Conservation (phyloP, 2,888 invertebrate species). For the Agapetus fuscipes region DNA sequence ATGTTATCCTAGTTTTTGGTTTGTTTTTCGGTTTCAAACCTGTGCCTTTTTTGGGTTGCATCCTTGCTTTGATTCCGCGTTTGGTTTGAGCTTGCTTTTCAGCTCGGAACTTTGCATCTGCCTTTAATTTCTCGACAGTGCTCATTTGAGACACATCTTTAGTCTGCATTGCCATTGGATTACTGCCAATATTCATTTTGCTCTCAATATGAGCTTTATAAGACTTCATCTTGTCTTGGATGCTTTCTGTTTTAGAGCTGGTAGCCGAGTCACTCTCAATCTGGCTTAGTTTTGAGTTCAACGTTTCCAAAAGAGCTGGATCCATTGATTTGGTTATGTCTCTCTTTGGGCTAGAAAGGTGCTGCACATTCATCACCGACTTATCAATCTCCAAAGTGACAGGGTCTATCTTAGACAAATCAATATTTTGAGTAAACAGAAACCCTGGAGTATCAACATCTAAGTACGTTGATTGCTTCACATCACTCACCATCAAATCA, state of each 20-base stretch:
- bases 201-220: conserved; percentile 39
- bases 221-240: conserved; percentile 45
- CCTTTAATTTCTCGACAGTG: conserved; percentile 41
- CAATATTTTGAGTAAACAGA: conserved; percentile 65
- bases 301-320: conserved; percentile 55
- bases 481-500: conserved; percentile 29
- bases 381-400: conserved; percentile 63
- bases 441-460: conserved; percentile 51
- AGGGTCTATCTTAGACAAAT: conserved; percentile 63
- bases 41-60: conserved; percentile 47
- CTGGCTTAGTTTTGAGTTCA: conserved; percentile 64
- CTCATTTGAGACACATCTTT: conserved; percentile 39
- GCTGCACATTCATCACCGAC: conserved; percentile 47
- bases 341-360: conserved; percentile 58
- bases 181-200: conserved; percentile 43
- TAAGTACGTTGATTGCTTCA: conserved; percentile 37
- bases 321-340: conserved; percentile 62
- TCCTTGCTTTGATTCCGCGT: conserved; percentile 51
- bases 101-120: conserved; percentile 46
- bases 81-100: conserved; percentile 56
- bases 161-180: conserved; percentile 35
- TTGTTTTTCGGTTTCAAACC: conserved; percentile 52
- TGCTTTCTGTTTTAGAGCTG: conserved; percentile 62
- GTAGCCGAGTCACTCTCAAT: conserved; percentile 70
- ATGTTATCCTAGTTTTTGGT: conserved; percentile 62